Conservation (phyloP, 2,113 vertebrate species). For the Corydoras maculifer region DNA sequence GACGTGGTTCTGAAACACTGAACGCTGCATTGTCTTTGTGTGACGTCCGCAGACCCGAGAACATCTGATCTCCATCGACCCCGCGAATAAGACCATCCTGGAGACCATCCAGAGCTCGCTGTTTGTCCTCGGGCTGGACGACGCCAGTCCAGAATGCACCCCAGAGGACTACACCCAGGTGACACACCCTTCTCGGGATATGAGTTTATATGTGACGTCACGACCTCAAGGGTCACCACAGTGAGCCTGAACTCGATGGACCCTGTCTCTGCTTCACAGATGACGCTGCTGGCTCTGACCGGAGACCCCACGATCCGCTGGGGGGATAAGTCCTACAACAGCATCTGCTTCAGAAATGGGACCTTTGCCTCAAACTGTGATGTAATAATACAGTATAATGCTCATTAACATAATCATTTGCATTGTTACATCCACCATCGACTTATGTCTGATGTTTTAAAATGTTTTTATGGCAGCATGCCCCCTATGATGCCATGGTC, state of each 20-base stretch:
- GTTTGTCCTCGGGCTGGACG: conserved; percentile 77
- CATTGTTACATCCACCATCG: not conserved
- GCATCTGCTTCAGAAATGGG: conserved; percentile 77
- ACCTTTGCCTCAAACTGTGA: conserved; percentile 77
- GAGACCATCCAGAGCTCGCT: conserved; percentile 87
- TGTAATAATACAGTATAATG: conserved; percentile 58
- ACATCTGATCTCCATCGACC: conserved; percentile 76
- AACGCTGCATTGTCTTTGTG: too few relatives aligned
- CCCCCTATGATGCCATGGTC: conserved; percentile 88
- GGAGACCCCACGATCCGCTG: conserved; percentile 83
- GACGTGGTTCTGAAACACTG: too few relatives aligned
- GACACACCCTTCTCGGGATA: not conserved
- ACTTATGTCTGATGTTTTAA: not conserved
- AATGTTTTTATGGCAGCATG: conserved; percentile 66
- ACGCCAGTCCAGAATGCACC: conserved; percentile 71
- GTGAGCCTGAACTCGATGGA: not conserved
- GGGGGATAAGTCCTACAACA: conserved; percentile 95
- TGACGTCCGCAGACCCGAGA: conserved; percentile 71
- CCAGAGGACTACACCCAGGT: conserved; percentile 72
- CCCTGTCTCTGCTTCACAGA: conserved; percentile 57
- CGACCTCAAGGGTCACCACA: not conserved
- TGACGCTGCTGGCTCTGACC: conserved; percentile 56
- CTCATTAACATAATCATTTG: not conserved
- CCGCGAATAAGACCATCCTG: conserved; percentile 75
- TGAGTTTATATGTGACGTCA: too few relatives aligned